These are phyloP conservation scores for Amphiura filiformis DNA, from an alignment of 35 echinoderm and acorn worm species.

Conservation along the genomic window DNA sequence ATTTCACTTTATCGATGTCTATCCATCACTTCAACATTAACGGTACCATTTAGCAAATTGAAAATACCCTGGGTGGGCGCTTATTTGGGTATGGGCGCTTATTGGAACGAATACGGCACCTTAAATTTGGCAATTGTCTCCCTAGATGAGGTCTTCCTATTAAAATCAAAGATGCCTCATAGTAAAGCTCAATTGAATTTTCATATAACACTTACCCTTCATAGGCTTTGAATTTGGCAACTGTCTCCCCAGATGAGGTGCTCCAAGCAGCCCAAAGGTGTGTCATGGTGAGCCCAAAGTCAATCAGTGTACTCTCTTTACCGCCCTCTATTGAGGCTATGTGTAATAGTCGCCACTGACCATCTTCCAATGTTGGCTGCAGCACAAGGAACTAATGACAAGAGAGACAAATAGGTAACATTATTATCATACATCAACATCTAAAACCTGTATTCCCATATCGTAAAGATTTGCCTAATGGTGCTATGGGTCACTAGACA, in stretches of 20 bases:
- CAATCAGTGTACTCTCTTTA: slow-evolving; percentile 70
- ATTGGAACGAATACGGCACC: too few relatives aligned
- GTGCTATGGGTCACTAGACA: too few relatives aligned
- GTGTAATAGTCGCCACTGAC: slow-evolving; percentile 55
- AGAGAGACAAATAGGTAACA: too few relatives aligned
- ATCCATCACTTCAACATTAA: too few relatives aligned
- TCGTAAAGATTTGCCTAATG: too few relatives aligned
- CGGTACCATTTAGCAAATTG: too few relatives aligned
- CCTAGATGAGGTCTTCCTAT: slow-evolving; percentile 56
- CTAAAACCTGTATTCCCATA: too few relatives aligned
- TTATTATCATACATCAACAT: too few relatives aligned
- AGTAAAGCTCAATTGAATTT: slow-evolving; percentile 72
- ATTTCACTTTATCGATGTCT: slow-evolving; percentile 49
- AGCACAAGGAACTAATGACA: slow-evolving; percentile 92
- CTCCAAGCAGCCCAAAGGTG: slow-evolving; percentile 69
- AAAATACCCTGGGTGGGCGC: too few relatives aligned
- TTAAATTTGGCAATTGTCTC: slow-evolving; percentile 53
- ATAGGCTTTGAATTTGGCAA: slow-evolving; percentile 48
- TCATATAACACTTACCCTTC: slow-evolving; percentile 65
- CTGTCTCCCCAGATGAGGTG: slow-evolving; percentile 55
- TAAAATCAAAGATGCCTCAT: slow-evolving; percentile 39
- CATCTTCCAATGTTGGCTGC: slow-evolving; percentile 67
- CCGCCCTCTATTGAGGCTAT: slow-evolving; percentile 62
- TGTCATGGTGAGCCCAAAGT: slow-evolving; percentile 58
- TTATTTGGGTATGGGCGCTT: too few relatives aligned